Evolutionary conservation across 2,888 invertebrate genomes (phyloP), one percentile per base, ranked within the genome.

Genomic region (Choristoneura rosaceana): DNA sequence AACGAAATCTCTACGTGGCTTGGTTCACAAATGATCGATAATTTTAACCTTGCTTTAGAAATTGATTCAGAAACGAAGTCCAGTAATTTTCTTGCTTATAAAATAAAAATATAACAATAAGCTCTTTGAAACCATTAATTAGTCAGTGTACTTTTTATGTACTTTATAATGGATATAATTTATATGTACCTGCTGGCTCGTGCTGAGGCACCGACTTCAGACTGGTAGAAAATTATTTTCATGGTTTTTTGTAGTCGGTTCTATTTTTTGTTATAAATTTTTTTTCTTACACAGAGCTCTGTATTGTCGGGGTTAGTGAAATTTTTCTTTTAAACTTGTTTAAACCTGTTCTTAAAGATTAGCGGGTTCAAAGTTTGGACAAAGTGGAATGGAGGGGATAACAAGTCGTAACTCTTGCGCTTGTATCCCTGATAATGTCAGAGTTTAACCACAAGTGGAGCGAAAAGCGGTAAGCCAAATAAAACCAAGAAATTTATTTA

Each of bases 371-470:
- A 71, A 67, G 71, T 71, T 71, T 61, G 60, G 3, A 8, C 52
- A 9, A 3, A 52, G 52, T 25, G 62, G 41, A 34, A 34, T 15
- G 62, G 25, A 68, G 41, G 38, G 63, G 66, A 58, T 74, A 70
- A 74, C 70, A 74, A 74, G 68, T 70, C 67, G 63, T 64, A 70
- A 67, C 67, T 52, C 74, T 68, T 74, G 70, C 67, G 47, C 10
- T 47, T 17, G 17, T 7, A 17, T 52, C 43, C 66, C 43, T 58
- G 52, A 60, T 73, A 67, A 74, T 59, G 67, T 47, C 25, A 63
- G 67, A 67, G 63, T 67, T 74, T 61, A 59, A 25, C 68, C 70
- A 14, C 70, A 64, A 74, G 74, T 47, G 5, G 47, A 7, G 34
- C 10, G 50, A 34, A 43, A 17, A 17, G 60, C 33, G 25, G 62